Conservation (phyloP, 2,797 vertebrate genomes). For the Acomys russatus region DNA sequence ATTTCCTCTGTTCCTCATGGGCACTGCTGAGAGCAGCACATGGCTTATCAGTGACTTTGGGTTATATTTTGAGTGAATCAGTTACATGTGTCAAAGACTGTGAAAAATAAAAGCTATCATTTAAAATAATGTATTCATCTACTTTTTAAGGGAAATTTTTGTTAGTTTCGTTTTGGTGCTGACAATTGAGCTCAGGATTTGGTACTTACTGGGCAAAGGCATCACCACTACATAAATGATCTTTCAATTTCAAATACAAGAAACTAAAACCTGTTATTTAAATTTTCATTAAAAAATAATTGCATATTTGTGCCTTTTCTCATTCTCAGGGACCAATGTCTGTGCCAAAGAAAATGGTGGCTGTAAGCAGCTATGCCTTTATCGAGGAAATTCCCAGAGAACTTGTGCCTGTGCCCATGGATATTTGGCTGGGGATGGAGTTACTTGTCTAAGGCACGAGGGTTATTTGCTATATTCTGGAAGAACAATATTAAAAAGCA, state of each 20-base stretch:
- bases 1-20: not conserved
- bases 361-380: slow-evolving; percentile 98
- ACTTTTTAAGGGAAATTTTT: not conserved
- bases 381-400: slow-evolving; percentile 92
- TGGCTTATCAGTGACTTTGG: not conserved
- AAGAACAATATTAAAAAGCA: slow-evolving; percentile 97
- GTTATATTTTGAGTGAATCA: slow-evolving; percentile 2
- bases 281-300: not conserved
- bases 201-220: not conserved
- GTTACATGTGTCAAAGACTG: not conserved
- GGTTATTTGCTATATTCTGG: slow-evolving; percentile 98
- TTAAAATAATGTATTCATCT: not conserved
- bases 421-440: slow-evolving; percentile 94
- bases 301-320: not conserved
- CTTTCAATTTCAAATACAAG: slow-evolving; percentile 33
- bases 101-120: not conserved
- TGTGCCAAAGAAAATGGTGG: slow-evolving; percentile 96
- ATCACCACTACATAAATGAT: not conserved
- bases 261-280: not conserved
- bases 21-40: not conserved
- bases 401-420: slow-evolving; percentile 97
- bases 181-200: not conserved
- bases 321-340: slow-evolving; percentile 94
- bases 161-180: not conserved
- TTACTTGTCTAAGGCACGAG: slow-evolving; percentile 95